Percentiles rank a stretch among this genome's conserved stretches.
These are phyloP conservation scores for Protonibea diacanthus DNA, from an alignment of 2,797 vertebrate species.

Conservation along the genomic window DNA sequence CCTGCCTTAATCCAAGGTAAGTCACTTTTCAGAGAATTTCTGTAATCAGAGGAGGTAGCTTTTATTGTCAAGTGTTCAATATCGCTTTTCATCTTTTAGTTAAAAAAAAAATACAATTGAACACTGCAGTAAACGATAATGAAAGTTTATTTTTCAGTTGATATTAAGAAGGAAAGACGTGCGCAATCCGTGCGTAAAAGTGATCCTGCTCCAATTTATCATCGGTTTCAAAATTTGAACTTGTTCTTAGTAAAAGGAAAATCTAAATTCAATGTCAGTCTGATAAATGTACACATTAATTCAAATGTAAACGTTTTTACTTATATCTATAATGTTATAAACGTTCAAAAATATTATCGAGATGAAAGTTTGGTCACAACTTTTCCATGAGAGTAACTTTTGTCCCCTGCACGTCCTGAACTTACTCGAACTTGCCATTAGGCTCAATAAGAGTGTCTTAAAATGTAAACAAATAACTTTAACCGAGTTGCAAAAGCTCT, in stretches of 20 bases:
- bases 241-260: not conserved
- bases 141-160: not conserved
- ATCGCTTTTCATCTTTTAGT: not conserved
- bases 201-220: conserved; percentile 9
- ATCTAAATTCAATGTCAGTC: not conserved
- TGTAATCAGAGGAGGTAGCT: conserved; percentile 7
- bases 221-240: not conserved
- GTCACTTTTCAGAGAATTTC: conserved; percentile 54
- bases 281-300: not conserved
- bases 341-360: conserved; percentile 8
- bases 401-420: conserved; percentile 43
- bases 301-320: not conserved
- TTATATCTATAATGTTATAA: not conserved
- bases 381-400: conserved; percentile 63
- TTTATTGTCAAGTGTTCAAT: not conserved
- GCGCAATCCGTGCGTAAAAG: conserved; percentile 60
- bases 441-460: not conserved
- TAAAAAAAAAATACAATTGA: not conserved
- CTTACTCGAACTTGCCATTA: conserved; percentile 50
- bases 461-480: conserved; percentile 25
- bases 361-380: conserved; percentile 66
- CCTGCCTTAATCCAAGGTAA: conserved; percentile 68
- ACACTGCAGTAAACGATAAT: not conserved
- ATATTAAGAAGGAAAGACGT: conserved; percentile 8
- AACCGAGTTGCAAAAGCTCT: conserved; percentile 9